Evolutionary conservation across 2,888 invertebrate genomes (phyloP).

Genomic region (Lycia hirtaria): DNA sequence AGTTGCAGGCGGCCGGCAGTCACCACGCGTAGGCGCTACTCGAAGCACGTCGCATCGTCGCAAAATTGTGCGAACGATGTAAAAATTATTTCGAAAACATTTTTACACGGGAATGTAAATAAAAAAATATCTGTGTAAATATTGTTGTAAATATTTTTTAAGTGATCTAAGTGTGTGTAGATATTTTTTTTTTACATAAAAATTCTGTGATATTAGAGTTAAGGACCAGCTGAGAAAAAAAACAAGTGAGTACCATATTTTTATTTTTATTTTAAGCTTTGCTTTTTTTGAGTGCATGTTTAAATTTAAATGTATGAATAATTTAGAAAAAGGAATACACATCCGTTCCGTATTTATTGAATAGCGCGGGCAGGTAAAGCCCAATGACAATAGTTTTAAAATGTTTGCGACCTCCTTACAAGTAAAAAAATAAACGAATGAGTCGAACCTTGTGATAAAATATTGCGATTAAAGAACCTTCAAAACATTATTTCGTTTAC

Average conservation of each 20-base stretch:
- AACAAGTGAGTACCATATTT: constrained; percentile 69
- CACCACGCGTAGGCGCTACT: constrained; percentile 50
- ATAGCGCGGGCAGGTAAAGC: constrained; percentile 14
- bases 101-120: constrained; percentile 49
- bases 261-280: constrained; percentile 23
- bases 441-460: background rate
- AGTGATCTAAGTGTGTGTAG: constrained; percentile 56
- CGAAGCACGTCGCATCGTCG: constrained; percentile 50
- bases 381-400: constrained; percentile 6
- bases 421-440: background rate
- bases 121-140: constrained; percentile 58
- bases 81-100: constrained; percentile 37
- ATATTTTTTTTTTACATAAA: constrained; percentile 54
- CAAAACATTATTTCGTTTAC: background rate
- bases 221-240: constrained; percentile 56
- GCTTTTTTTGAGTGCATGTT: constrained; percentile 23
- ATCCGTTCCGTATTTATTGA: background rate
- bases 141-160: constrained; percentile 52
- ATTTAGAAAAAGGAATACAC: constrained; percentile 1
- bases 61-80: constrained; percentile 53
- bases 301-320: constrained; percentile 4
- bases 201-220: constrained; percentile 83
- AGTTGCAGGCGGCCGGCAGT: constrained; percentile 63
- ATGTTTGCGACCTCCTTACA: background rate
- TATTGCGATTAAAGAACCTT: background rate